Conservation (phyloP, 2,797 vertebrate species). For the Meda fulgida region DNA sequence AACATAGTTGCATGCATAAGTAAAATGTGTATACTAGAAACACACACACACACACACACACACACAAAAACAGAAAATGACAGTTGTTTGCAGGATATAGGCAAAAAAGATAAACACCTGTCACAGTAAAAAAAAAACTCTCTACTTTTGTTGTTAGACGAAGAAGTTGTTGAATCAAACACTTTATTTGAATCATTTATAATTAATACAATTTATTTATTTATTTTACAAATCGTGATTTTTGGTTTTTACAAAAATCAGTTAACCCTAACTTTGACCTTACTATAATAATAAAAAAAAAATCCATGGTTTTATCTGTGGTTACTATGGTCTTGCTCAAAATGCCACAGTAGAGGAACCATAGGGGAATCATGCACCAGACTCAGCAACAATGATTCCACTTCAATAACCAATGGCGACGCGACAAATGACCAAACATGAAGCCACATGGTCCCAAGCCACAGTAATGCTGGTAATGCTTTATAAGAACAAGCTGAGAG, state of each 20-base stretch:
- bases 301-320: slow-evolving; percentile 8
- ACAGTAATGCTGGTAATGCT: slow-evolving; percentile 29
- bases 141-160: too few species aligned
- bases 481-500: slow-evolving; percentile 32
- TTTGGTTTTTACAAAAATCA: neutral
- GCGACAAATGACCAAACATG: slow-evolving; percentile 18
- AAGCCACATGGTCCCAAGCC: slow-evolving; percentile 29
- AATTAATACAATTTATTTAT: neutral
- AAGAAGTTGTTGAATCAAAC: neutral
- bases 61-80: neutral
- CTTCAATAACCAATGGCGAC: slow-evolving; percentile 22
- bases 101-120: neutral
- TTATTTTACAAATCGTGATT: neutral
- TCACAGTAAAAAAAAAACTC: neutral
- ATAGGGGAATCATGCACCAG: neutral
- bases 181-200: neutral
- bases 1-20: neutral
- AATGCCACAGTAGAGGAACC: neutral
- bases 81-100: neutral
- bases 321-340: neutral
- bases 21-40: neutral
- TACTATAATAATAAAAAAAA: too few species aligned
- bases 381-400: neutral
- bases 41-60: neutral
- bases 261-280: neutral